Evolutionary conservation across 2,797 vertebrate genomes (phyloP), one percentile per base, ranked within the genome.

Genomic region (Percopsis omiscomaycus): DNA sequence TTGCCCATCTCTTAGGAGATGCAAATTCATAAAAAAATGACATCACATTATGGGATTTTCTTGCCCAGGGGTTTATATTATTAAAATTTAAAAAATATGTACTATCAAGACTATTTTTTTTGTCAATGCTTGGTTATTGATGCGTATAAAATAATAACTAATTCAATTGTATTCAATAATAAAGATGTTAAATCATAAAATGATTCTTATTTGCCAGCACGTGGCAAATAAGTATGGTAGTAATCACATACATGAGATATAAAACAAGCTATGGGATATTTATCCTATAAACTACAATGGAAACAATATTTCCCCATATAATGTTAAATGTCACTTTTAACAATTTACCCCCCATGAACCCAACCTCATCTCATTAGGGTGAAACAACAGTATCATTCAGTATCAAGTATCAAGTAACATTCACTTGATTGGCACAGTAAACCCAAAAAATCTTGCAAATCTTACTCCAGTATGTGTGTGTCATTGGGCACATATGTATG

Each of bases 1-100:
- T 87, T 88, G 79, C 83, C 75, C 74, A 79, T 88, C 81, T 82
- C 81, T 81, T 71, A 80, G 78, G 79, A 81, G 80, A 75, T 54
- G 72, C 73, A 54, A 75, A 77, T 79, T 82, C 80, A 82, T 87
- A 59, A 78, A 81, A 85, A 54, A 76, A 79, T 70, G 45, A 77
- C 63, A 88, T 76, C 80, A 85, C 71, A 74, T 80, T 74, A 80
- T 63, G 73, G 79, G 51, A 80, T 79, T 78, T 81, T 68, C 70
- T 81, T 80, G 68, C 74, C 71, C 32, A 66, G 72, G 66, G 72
- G 57, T 82, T 87, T 75, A 30, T 52, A 16, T 75, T 79, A 83
- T 78, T 84, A 65, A 77, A 80, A 86, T 83, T 45, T 67, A 77
- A 73, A 79, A 71, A 73, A 60, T 32, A 74, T 37, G 73, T 68